phyloP scores from a whole-genome alignment of 2,113 vertebrate genomes.

The Lagopus leucura region DNA sequence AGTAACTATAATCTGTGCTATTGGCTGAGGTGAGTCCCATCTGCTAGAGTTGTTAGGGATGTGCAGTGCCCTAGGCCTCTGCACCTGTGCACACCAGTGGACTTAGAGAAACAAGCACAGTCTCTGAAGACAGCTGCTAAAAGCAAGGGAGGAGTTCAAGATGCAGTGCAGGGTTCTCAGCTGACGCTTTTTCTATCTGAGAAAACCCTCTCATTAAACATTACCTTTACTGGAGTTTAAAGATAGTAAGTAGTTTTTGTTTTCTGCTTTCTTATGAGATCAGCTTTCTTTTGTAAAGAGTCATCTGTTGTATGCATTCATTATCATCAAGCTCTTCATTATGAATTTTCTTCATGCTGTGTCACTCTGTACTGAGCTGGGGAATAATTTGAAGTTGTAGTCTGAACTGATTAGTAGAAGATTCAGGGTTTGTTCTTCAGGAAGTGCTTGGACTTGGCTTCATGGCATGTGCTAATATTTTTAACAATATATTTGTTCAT shows the following conservation, averaged over 20 bases:
- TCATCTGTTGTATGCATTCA: not conserved
- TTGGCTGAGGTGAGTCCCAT: slow-evolving; percentile 18
- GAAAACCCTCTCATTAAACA: not conserved
- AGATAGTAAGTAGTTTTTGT: not conserved
- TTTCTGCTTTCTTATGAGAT: not conserved
- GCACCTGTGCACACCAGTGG: not conserved
- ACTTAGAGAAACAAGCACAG: not conserved
- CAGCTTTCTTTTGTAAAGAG: not conserved
- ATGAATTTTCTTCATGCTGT: not conserved
- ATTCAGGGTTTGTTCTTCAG: not conserved
- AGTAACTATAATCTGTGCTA: not conserved
- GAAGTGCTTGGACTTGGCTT: not conserved
- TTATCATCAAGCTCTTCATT: not conserved
- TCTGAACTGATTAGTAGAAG: not conserved
- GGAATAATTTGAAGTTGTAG: not conserved
- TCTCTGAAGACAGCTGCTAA: not conserved
- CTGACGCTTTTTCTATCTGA: not conserved
- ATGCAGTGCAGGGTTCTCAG: not conserved
- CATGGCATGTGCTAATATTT: not conserved
- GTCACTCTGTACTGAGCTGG: not conserved
- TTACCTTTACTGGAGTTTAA: not conserved
- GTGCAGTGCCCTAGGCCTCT: not conserved
- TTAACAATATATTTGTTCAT: not conserved
- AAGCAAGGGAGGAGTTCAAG: not conserved
- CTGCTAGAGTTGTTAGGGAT: not conserved